A percentile compares a stretch with the other conserved stretches of the same genome.
Conservation (phyloP, 2,113 vertebrate genomes). For the Artemisiospiza belli region DNA sequence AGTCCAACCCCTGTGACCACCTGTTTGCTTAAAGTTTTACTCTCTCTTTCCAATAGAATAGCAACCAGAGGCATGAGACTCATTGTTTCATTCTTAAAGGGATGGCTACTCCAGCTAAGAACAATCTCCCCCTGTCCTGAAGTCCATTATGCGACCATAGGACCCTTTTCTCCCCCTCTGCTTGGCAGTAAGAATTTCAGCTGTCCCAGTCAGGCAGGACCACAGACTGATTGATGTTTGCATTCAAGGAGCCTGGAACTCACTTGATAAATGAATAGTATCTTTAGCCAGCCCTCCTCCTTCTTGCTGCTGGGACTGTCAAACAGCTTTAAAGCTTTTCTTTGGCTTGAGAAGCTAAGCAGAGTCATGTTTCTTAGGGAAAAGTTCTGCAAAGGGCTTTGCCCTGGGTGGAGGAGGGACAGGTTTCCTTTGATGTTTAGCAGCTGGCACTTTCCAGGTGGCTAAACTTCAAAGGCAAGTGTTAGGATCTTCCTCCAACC, state of each 20-base stretch:
- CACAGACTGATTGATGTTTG: constrained; percentile 16
- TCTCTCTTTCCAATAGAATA: background rate
- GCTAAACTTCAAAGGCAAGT: constrained; percentile 61
- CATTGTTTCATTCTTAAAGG: background rate
- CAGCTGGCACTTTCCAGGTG: constrained; percentile 49
- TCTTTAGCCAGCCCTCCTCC: constrained; percentile 12
- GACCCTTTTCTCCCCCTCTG: background rate
- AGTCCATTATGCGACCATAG: background rate
- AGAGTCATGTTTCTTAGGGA: constrained; percentile 39
- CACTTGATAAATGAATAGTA: constrained; percentile 13
- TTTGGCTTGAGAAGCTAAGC: constrained; percentile 46
- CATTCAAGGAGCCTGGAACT: constrained; percentile 9
- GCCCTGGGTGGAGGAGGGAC: constrained; percentile 46
- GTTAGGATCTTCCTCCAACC: constrained; percentile 47
- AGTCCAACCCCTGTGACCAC: background rate
- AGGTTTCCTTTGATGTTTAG: constrained; percentile 63
- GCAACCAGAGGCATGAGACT: background rate
- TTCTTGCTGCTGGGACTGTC: background rate
- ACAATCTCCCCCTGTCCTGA: background rate
- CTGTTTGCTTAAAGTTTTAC: background rate
- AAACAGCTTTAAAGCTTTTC: constrained; percentile 42
- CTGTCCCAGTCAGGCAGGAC: background rate
- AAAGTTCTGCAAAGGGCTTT: constrained; percentile 30
- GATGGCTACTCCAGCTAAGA: background rate
- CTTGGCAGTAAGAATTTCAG: background rate